Base-by-base conservation (phyloP, 2,888 invertebrate genomes). In the Leptopilina myrica region DNA sequence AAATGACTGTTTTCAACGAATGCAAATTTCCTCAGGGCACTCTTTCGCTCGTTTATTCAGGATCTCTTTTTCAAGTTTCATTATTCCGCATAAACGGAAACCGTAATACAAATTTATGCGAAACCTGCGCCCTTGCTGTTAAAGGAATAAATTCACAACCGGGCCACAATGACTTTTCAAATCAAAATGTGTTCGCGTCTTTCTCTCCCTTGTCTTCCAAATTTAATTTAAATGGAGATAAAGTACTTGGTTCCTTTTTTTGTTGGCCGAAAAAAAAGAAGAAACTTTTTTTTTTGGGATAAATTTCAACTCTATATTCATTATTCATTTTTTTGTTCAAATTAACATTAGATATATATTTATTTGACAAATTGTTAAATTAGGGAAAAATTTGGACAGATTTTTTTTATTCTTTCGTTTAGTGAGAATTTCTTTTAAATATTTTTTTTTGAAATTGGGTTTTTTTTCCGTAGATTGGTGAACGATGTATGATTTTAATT, bases 141-240 rank as follows among this genome's bases (percentile, higher is more conserved):
- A 73, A 73, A 6, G 73, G 43, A 73, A 73, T 73, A 73, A 73
- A 73, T 73, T 59, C 56, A 73, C 69, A 69, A 53, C 73, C n/a
- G 33, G 56, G 8, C 49, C 69, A 14, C 12, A n/a, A 73, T 73
- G 73, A 73, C 73, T 73, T 56, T 59, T 6, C 73, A 59, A 73
- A 73, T 59, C 73, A 56, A 73, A 73, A 73, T 73, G 56, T 73
- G 56, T 73, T 73, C 73, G 40, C 73, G 15, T 33, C 73, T 73
- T 59, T 33, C 33, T 33, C 33, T 33, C 33, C 56, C 73, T 64
- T 40, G 26, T 40, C 12, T 49, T 73, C 56, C 8, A 40, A 73
- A 73, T 73, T 73, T 73, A 73, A 73, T 73, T 73, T 73, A 73
- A 73, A 73, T 73, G 73, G 73, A 59, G 73, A 73, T 73, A 73